phyloP scores from a whole-genome alignment of 2,113 vertebrate genomes.

The Solea senegalensis region DNA sequence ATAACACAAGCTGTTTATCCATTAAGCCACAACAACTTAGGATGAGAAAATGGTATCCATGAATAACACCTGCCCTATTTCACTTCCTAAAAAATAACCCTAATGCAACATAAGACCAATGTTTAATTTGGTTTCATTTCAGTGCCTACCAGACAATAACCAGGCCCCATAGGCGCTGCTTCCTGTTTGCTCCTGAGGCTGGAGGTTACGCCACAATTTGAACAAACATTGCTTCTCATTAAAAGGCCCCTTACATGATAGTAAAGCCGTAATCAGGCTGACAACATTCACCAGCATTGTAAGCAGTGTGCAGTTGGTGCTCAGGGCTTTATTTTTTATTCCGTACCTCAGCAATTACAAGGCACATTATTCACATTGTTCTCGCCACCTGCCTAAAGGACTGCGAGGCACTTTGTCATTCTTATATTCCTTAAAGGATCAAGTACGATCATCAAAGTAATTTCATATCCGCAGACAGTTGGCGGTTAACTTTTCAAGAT shows the following conservation, averaged over 20 bases:
- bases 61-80: not conserved
- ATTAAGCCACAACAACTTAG: slow-evolving; percentile 18
- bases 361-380: slow-evolving; percentile 26
- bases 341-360: slow-evolving; percentile 47
- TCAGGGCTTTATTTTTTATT: slow-evolving; percentile 19
- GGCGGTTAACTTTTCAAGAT: slow-evolving; percentile 45
- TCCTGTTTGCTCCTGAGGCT: slow-evolving; percentile 54
- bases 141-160: slow-evolving; percentile 18
- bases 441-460: slow-evolving; percentile 52
- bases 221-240: slow-evolving; percentile 59
- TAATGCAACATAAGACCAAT: not conserved
- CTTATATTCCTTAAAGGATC: slow-evolving; percentile 37
- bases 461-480: slow-evolving; percentile 50
- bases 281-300: slow-evolving; percentile 44
- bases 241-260: slow-evolving; percentile 28
- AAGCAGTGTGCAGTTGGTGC: slow-evolving; percentile 14
- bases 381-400: slow-evolving; percentile 26
- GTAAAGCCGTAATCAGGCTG: slow-evolving; percentile 34
- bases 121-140: slow-evolving; percentile 32
- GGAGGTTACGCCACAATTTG: slow-evolving; percentile 41
- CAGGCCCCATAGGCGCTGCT: slow-evolving; percentile 21
- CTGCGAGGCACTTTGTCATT: slow-evolving; percentile 25
- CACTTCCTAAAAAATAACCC: slow-evolving; percentile 10
- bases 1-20: slow-evolving; percentile 19
- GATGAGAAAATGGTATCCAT: not conserved